Base-by-base conservation (phyloP, 2,113 vertebrate species). In the Cricetomys ansorgei region DNA sequence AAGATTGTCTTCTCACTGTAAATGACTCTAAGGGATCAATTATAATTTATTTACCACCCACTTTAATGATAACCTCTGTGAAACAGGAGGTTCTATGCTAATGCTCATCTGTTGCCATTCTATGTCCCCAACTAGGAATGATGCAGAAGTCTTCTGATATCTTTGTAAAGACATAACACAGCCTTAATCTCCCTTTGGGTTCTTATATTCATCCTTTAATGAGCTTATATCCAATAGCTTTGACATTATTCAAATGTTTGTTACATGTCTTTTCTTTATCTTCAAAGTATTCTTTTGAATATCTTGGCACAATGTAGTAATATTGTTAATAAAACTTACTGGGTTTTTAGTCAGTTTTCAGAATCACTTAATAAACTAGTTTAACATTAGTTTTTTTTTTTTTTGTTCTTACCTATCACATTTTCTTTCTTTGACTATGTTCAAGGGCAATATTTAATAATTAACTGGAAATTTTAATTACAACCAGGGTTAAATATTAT, bases 381-480 rank as follows among this genome's bases (percentile, higher is more conserved):
- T 91, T 86, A 75, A 0, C 23, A 23, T 45, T 8, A 86, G 9
- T 6, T 83, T 1, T 50, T 76, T 73, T 85, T 19, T 23, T 6
- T 83, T 1, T 50, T 76, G 69, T 85, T 19, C 25, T 0, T 57
- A 15, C 13, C 15, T 59, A 43, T 5, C 19, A 64, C 3, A n/a
- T 80, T 62, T 53, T 3, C 27, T 40, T 27, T 79, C 72, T 89
- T 89, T 79, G 9, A 67, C 80, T 83, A 72, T 40, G 5, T 17
- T 29, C 10, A 93, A 59, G 89, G 84, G 15, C 53, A 80, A 73
- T 62, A 72, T 43, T 96, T 77, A 86, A 92, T 87, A 95, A 92
- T 64, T 53, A 94, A 43, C 69, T 85, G 7, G 67, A 2, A 31
- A 21, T 67, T 88, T 85, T 69, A 53, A 4, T 45, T 59, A 15